Evolutionary conservation across 2,113 vertebrate species (phyloP).

Genomic region (Rhinolophus ferrumequinum): DNA sequence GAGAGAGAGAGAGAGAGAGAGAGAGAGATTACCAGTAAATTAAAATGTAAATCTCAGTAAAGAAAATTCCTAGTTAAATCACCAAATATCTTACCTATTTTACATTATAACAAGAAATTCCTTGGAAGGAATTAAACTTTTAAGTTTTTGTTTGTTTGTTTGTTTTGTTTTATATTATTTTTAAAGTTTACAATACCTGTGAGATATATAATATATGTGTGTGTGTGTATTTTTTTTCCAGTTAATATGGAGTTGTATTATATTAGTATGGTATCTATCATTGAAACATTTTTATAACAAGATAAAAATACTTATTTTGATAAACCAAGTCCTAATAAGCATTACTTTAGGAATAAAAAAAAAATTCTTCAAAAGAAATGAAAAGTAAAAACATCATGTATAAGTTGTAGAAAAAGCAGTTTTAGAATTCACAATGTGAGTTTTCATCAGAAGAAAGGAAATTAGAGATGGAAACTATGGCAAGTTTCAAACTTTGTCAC

Average conservation of each 20-base stretch:
- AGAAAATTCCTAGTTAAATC: not conserved
- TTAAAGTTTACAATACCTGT: not conserved
- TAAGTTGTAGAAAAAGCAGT: not conserved
- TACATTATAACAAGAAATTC: not conserved
- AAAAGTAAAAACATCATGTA: not conserved
- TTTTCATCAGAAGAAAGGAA: slow-evolving; percentile 1
- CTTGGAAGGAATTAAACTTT: not conserved
- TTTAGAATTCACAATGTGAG: not conserved
- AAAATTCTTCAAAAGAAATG: not conserved
- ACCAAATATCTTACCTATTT: not conserved
- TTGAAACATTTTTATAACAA: not conserved
- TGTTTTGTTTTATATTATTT: not conserved
- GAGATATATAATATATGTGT: not conserved
- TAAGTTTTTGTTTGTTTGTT: no score
- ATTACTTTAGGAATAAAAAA: not conserved
- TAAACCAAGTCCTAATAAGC: not conserved
- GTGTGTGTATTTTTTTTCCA: not conserved
- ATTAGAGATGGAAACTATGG: not conserved
- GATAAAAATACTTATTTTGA: not conserved
- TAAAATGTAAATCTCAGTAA: not conserved
- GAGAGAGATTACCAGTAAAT: not conserved
- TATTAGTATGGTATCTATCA: not conserved
- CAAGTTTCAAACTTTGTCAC: not conserved
- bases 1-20: not conserved
- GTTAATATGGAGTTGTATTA: not conserved